phyloP scores from a whole-genome alignment of 2,888 invertebrate species.

The Mystacides longicornis region DNA sequence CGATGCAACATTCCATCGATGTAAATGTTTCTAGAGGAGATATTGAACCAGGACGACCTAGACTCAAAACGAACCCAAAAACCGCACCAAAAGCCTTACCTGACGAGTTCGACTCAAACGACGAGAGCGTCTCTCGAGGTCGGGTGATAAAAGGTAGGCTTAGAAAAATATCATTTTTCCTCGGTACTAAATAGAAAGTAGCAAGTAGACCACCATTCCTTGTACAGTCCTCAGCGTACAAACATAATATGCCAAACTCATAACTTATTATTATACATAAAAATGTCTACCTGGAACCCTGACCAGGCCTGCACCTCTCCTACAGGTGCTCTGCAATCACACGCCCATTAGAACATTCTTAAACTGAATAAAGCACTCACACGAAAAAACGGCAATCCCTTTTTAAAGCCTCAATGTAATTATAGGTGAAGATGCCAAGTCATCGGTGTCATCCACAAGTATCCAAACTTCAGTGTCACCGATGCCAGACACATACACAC shows the following conservation, averaged over 20 bases:
- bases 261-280: too few species aligned
- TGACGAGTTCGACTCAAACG: conserved; percentile 26
- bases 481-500: conserved; percentile 12
- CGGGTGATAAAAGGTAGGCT: conserved; percentile 57
- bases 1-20: conserved; percentile 28
- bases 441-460: conserved; percentile 11
- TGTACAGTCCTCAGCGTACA: too few species aligned
- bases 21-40: conserved; percentile 38
- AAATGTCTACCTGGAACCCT: too few species aligned
- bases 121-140: conserved; percentile 26
- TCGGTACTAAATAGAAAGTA: conserved; percentile 50
- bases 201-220: too few species aligned
- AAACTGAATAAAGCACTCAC: too few species aligned
- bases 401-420: conserved; percentile 18
- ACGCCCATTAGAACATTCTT: too few species aligned
- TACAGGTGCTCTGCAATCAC: too few species aligned
- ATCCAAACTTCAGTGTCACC: conserved; percentile 13
- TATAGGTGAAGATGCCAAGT: conserved; percentile 23
- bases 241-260: too few species aligned
- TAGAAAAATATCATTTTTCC: conserved; percentile 68
- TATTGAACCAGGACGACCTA: neutral
- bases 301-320: too few species aligned
- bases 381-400: conserved; percentile 9
- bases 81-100: conserved; percentile 27
- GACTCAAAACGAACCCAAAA: conserved; percentile 30